Conservation (phyloP, 1,140 invertebrate genomes). For the Brachionus angularis region DNA sequence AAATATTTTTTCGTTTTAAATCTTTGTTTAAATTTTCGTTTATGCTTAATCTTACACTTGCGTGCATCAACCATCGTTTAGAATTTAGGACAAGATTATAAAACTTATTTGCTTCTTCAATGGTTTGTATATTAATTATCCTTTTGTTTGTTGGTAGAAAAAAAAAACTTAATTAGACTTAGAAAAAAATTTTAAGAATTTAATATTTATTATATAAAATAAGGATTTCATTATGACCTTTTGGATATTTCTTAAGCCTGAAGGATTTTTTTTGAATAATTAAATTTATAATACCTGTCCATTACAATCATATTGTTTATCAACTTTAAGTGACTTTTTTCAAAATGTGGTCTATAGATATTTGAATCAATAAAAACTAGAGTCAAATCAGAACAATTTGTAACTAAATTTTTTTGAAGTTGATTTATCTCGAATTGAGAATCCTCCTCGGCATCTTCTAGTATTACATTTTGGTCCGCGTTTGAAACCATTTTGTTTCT, state of each 20-base stretch:
- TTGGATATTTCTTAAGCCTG: no score
- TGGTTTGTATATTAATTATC: no score
- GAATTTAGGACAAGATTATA: constrained; percentile 4
- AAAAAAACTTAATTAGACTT: constrained; percentile 9
- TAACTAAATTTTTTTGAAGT: no score
- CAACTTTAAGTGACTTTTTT: constrained; percentile 26
- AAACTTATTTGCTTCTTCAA: constrained; percentile 10
- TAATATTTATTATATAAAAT: no score
- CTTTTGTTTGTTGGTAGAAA: no score
- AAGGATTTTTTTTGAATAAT: background rate
- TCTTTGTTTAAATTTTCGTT: background rate
- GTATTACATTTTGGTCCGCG: background rate
- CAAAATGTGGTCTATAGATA: constrained; percentile 15
- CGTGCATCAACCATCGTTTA: constrained; percentile 14
- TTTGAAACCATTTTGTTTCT: background rate
- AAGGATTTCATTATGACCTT: no score
- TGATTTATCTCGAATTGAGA: no score
- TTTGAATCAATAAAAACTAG: constrained; percentile 14
- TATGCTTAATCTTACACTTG: background rate
- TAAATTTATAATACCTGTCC: background rate
- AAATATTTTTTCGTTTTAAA: background rate
- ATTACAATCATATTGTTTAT: constrained; percentile 35
- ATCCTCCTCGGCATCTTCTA: no score
- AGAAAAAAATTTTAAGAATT: no score
- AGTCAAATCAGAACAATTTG: no score